Conservation (phyloP, 2,113 vertebrate genomes). For the Semnopithecus entellus region DNA sequence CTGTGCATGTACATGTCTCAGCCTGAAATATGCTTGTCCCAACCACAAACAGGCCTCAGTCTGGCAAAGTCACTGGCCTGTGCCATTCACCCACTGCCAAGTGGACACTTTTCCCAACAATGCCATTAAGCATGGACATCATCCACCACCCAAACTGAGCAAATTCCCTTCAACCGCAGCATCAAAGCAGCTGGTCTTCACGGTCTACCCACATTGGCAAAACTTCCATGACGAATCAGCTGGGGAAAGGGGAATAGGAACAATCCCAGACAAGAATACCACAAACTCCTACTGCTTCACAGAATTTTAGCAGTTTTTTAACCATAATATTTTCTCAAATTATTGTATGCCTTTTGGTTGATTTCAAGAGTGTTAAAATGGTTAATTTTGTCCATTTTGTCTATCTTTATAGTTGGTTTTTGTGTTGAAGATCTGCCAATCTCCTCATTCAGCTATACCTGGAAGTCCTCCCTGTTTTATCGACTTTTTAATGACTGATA, state of each 20-base stretch:
- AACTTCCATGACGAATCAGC: background rate
- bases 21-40: background rate
- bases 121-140: background rate
- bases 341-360: background rate
- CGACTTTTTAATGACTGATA: background rate
- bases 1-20: background rate
- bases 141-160: background rate
- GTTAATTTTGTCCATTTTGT: background rate
- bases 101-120: background rate
- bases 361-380: background rate
- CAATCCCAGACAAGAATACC: background rate
- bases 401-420: background rate
- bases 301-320: background rate
- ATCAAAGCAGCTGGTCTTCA: background rate
- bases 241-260: background rate
- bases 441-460: background rate
- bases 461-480: background rate
- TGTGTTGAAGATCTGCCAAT: background rate
- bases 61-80: background rate
- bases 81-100: background rate
- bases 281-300: background rate
- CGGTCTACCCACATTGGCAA: background rate
- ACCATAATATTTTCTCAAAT: background rate
- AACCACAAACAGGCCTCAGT: background rate
- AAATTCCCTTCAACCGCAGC: background rate